phyloP scores from a whole-genome alignment of 1,140 invertebrate genomes.

The Tetramorium simillimum region DNA sequence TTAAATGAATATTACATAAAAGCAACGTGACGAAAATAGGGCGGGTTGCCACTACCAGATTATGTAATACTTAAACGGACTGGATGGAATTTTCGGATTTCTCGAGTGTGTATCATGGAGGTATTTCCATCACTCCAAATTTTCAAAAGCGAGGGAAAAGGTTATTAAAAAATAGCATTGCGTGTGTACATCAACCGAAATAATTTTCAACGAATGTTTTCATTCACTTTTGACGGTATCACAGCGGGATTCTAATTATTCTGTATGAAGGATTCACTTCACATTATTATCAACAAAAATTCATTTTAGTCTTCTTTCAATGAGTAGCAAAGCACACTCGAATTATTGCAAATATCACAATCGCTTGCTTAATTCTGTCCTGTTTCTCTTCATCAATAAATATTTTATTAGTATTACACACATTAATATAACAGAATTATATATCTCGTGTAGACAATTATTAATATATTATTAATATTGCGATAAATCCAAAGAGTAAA shows the following conservation, averaged over 20 bases:
- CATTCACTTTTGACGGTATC: not conserved
- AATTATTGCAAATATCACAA: not conserved
- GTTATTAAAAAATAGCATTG: not conserved
- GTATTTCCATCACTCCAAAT: not conserved
- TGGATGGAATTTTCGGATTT: not conserved
- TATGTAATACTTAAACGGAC: constrained; percentile 39
- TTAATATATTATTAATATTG: not conserved
- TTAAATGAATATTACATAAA: constrained; percentile 44
- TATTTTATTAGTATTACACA: not conserved
- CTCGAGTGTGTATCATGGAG: not conserved
- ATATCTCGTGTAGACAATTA: not conserved
- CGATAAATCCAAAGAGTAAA: not conserved
- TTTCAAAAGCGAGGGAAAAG: constrained; percentile 5
- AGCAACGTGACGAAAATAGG: constrained; percentile 31
- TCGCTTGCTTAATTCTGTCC: not conserved
- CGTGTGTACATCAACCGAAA: not conserved
- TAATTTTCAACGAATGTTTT: constrained; percentile 1
- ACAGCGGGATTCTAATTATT: not conserved
- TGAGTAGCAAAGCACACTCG: not conserved
- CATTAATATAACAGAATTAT: too few relatives aligned
- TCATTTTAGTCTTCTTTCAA: not conserved
- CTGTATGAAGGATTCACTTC: not conserved
- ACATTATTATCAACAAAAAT: not conserved
- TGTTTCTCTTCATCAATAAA: not conserved
- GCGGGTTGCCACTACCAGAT: not conserved